Base-by-base conservation (phyloP, 1,140 invertebrate genomes). In the Saccostrea cuccullata region DNA sequence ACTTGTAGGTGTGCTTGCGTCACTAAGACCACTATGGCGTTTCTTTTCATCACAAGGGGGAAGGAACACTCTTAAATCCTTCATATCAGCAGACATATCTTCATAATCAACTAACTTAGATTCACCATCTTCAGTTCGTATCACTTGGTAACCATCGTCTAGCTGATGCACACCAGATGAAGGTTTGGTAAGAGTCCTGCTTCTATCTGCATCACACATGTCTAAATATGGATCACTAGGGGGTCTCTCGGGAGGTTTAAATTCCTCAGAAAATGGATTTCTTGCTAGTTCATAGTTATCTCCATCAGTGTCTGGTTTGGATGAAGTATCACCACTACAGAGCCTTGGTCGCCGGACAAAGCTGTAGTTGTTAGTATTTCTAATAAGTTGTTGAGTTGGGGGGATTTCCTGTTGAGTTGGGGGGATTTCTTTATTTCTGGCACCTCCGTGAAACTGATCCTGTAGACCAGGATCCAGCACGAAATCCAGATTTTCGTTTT, bases 71-170 rank as follows among this genome's bases (percentile, higher is more conserved):
- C 70, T 36, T 30, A 36, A 30, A 15, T 77, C 15, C 12, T 36
- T 77, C 30, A 36, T 30, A 30, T 77, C 70, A 36, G 9, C 5
- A 30, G 23, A 12, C 70, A 77, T 77, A 77, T 36, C 23, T 36
- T 77, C 70, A 77, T 77, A 77, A 77, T 77, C 70, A 36, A 30
- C 11, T 26, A 36, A 77, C 23, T 77, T 77, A 0, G 70, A 17
- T 30, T 77, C 70, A 17, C 26, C 30, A 77, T 26, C 70, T 30
- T 77, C 70, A 77, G 70, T 36, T 77, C 70, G 30, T 3, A 77
- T 77, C n/a, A 55, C 56, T 60, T 85, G 84, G 26, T 85, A 85
- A 4, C 84, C 84, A 67, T 85, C 84, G 67, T 85, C 84, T 30
- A 85, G 36, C 26, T 36, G 13, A 15, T 67, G n/a, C 17, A 85